Evolutionary conservation across 2,797 vertebrate species (phyloP).

Genomic region (Chelonia mydas): DNA sequence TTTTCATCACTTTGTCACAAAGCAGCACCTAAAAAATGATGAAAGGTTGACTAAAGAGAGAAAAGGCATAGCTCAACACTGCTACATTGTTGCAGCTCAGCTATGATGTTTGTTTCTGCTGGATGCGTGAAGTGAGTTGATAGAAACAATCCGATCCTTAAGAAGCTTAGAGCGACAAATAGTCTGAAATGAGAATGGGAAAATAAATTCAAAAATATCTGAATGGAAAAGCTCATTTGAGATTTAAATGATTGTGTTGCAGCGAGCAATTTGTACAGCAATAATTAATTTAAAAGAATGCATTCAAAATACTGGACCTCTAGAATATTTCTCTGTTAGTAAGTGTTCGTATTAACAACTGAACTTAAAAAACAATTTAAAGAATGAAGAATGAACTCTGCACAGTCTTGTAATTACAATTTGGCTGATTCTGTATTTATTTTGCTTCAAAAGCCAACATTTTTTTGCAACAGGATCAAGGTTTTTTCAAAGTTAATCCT

Average conservation of each 20-base stretch:
- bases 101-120: background rate
- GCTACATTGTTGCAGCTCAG: background rate
- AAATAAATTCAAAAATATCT: background rate
- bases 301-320: background rate
- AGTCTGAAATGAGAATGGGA: background rate
- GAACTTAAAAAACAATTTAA: background rate
- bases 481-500: background rate
- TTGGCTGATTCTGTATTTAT: background rate
- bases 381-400: background rate
- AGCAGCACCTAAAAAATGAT: background rate
- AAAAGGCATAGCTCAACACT: background rate
- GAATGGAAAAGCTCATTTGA: background rate
- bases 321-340: background rate
- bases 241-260: background rate
- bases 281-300: background rate
- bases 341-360: background rate
- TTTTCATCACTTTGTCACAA: background rate
- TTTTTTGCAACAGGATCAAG: background rate
- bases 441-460: background rate
- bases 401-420: background rate
- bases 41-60: background rate
- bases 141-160: background rate
- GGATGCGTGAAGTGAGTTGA: background rate
- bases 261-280: background rate
- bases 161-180: background rate